phyloP scores from a whole-genome alignment of 92 coral and sea anemone species.

The Plumapathes pennacea region DNA sequence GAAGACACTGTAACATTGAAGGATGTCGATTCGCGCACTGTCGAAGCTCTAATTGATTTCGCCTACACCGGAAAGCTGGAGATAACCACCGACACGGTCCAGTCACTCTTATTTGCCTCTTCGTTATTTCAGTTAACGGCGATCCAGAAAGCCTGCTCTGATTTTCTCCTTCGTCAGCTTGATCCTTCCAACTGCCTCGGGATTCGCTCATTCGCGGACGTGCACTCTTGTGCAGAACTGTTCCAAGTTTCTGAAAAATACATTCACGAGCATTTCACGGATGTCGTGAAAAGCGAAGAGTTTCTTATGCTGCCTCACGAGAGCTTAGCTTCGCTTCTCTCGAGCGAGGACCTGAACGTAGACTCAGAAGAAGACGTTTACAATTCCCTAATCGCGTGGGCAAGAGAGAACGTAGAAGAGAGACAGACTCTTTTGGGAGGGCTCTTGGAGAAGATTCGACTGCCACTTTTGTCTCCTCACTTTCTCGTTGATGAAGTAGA shows the following conservation, averaged over 20 bases:
- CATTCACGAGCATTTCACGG: constrained; percentile 74
- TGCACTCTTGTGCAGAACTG: constrained; percentile 62
- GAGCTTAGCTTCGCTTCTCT: constrained; percentile 60
- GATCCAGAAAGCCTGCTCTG: constrained; percentile 82
- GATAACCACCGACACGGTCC: constrained; percentile 72
- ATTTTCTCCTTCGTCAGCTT: constrained; percentile 70
- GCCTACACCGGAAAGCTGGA: constrained; percentile 86
- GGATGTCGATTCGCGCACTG: constrained; percentile 66
- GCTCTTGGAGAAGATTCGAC: constrained; percentile 66
- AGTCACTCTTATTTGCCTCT: constrained; percentile 61
- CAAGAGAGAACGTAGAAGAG: constrained; percentile 62
- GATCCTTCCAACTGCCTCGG: constrained; percentile 90
- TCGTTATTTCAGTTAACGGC: constrained; percentile 74
- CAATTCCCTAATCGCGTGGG: constrained; percentile 82
- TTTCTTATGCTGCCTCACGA: constrained; percentile 65
- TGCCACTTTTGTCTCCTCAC: constrained; percentile 81
- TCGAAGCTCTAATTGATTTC: constrained; percentile 63
- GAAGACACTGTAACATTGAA: constrained; percentile 63
- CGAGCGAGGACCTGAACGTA: constrained; percentile 75
- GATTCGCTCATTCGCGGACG: constrained; percentile 74
- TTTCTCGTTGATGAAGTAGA: constrained; percentile 84
- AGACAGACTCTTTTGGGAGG: constrained; percentile 68
- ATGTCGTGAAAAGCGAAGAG: constrained; percentile 82
- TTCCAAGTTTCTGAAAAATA: constrained; percentile 65
- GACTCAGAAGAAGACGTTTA: constrained; percentile 88